Evolutionary conservation across 2,797 vertebrate species (phyloP).

Genomic region (Balearica regulorum): DNA sequence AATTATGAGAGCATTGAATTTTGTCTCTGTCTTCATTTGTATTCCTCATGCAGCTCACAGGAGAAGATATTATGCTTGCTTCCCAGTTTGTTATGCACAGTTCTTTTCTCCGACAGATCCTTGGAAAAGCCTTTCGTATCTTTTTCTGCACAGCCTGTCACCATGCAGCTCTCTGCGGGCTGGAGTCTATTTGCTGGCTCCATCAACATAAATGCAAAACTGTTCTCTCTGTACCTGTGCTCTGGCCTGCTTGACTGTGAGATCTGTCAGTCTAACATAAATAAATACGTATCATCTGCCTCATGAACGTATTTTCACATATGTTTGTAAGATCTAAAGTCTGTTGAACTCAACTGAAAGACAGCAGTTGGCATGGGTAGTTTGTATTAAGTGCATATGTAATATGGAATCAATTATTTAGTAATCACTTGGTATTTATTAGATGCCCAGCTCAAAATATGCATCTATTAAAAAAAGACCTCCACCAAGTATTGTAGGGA

Average conservation of each 20-base stretch:
- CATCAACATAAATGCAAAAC: not conserved
- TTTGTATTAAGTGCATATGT: not conserved
- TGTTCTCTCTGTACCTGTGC: not conserved
- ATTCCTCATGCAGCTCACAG: constrained; percentile 17
- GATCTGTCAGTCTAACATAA: not conserved
- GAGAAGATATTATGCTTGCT: not conserved
- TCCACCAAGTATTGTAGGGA: not conserved
- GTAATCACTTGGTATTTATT: not conserved
- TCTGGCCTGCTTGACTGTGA: not conserved
- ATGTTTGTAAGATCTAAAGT: not conserved
- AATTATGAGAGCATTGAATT: constrained; percentile 33
- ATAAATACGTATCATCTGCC: not conserved
- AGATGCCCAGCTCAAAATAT: not conserved
- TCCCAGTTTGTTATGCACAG: constrained; percentile 11
- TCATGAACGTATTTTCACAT: not conserved
- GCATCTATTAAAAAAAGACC: not conserved
- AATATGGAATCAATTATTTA: not conserved
- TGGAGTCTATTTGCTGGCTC: constrained; percentile 14
- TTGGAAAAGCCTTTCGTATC: not conserved
- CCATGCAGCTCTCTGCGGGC: not conserved
- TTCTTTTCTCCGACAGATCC: constrained; percentile 11
- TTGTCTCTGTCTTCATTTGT: constrained; percentile 34
- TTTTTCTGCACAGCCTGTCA: constrained; percentile 19
- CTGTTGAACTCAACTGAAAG: not conserved
- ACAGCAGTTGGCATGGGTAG: not conserved